A percentile compares a stretch with the other conserved stretches of the same genome.
Conservation (phyloP, 1,140 invertebrate species). For the Caerostris extrusa region DNA sequence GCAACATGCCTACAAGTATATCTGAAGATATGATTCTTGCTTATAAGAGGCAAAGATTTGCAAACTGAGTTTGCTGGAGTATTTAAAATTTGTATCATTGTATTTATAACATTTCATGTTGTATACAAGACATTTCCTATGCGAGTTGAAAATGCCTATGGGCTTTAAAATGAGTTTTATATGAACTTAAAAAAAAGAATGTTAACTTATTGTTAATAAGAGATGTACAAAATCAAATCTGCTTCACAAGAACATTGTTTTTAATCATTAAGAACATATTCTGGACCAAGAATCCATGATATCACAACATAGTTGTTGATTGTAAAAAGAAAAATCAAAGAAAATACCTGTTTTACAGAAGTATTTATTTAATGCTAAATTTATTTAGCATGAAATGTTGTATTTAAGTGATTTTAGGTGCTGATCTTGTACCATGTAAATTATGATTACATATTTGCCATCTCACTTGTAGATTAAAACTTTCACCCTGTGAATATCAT, state of each 20-base stretch:
- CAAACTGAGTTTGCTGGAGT: constrained; percentile 36
- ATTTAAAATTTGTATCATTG: constrained; percentile 76
- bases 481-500: constrained; percentile 74
- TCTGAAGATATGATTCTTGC: constrained; percentile 49
- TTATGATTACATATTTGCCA: constrained; percentile 41
- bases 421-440: constrained; percentile 71
- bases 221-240: constrained; percentile 73
- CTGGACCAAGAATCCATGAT: constrained; percentile 72
- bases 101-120: constrained; percentile 74
- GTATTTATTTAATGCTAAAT: constrained; percentile 58
- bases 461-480: constrained; percentile 42
- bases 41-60: constrained; percentile 30
- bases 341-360: constrained; percentile 48
- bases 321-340: constrained; percentile 44
- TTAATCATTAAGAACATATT: constrained; percentile 74
- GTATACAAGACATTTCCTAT: constrained; percentile 74
- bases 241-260: constrained; percentile 55
- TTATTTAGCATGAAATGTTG: constrained; percentile 37
- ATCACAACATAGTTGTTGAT: constrained; percentile 75
- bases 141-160: constrained; percentile 72
- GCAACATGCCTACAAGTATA: constrained; percentile 18
- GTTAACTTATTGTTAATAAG: constrained; percentile 47
- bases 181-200: constrained; percentile 51
- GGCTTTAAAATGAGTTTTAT: constrained; percentile 77
- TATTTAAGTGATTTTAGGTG: constrained; percentile 74